Conservation (phyloP, 2,797 vertebrate genomes). For the Anisognathus igniventris region DNA sequence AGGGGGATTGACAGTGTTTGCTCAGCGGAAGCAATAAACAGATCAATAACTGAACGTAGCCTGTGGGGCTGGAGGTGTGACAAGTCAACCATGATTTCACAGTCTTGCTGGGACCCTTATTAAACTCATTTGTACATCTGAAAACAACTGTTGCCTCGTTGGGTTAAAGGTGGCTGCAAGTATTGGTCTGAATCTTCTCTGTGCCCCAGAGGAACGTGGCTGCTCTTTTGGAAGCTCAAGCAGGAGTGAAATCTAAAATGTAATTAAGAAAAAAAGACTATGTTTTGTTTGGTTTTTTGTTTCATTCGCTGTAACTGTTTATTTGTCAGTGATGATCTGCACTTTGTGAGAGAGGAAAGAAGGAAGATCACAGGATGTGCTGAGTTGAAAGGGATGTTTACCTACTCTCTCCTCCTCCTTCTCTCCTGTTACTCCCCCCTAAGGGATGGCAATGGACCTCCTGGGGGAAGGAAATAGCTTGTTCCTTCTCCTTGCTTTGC, state of each 20-base stretch:
- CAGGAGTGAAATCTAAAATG: neutral
- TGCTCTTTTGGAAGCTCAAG: neutral
- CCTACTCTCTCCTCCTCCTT: neutral
- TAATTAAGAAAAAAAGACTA: neutral
- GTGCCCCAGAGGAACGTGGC: rapidly evolving
- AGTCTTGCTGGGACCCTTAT: conserved; percentile 51
- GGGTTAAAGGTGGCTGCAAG: neutral
- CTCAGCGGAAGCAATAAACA: conserved; percentile 53
- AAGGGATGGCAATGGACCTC: neutral
- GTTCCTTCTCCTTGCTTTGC: neutral
- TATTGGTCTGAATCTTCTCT: neutral
- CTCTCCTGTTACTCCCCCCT: neutral
- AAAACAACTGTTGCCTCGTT: conserved; percentile 36
- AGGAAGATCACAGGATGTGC: neutral
- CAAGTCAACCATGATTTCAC: conserved; percentile 55
- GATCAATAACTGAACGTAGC: conserved; percentile 62
- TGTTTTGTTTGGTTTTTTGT: neutral
- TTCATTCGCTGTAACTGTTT: neutral
- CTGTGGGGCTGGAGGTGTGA: conserved; percentile 28
- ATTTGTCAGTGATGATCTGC: neutral
- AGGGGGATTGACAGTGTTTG: conserved; percentile 29
- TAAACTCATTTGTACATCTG: conserved; percentile 57
- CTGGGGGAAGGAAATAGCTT: neutral
- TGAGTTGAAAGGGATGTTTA: neutral
- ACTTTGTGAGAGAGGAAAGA: neutral